Conservation (phyloP, 1,140 invertebrate genomes). For the Drosophila ficusphila region DNA sequence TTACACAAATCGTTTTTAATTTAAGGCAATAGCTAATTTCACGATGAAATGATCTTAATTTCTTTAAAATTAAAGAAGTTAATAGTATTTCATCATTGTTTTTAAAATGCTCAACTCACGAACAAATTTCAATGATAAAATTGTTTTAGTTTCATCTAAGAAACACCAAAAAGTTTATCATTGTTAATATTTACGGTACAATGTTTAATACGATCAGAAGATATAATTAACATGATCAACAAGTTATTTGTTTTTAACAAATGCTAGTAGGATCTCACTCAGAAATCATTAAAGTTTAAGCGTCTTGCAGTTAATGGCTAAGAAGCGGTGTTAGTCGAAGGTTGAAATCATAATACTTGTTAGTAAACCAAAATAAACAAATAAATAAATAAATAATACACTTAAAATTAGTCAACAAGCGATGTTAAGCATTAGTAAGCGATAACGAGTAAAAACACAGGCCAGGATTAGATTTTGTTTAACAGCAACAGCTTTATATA, state of each 20-base stretch:
- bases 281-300: background rate
- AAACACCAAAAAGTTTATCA: background rate
- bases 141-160: background rate
- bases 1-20: background rate
- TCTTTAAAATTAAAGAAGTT: background rate
- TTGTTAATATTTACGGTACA: background rate
- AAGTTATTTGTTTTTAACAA: background rate
- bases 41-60: constrained; percentile 25
- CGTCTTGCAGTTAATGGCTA: background rate
- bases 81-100: constrained; percentile 12
- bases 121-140: constrained; percentile 5
- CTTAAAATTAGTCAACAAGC: constrained; percentile 65
- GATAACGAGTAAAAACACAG: constrained; percentile 67
- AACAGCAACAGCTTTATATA: constrained; percentile 75
- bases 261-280: constrained; percentile 16
- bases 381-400: constrained; percentile 2
- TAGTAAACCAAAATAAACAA: constrained; percentile 18
- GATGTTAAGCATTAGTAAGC: constrained; percentile 65
- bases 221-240: background rate
- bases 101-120: background rate
- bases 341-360: constrained; percentile 8
- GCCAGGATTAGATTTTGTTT: constrained; percentile 71
- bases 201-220: background rate
- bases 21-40: background rate
- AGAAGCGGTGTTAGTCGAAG: background rate